Conservation (phyloP, 2,113 vertebrate species). For the Balaeniceps rex region DNA sequence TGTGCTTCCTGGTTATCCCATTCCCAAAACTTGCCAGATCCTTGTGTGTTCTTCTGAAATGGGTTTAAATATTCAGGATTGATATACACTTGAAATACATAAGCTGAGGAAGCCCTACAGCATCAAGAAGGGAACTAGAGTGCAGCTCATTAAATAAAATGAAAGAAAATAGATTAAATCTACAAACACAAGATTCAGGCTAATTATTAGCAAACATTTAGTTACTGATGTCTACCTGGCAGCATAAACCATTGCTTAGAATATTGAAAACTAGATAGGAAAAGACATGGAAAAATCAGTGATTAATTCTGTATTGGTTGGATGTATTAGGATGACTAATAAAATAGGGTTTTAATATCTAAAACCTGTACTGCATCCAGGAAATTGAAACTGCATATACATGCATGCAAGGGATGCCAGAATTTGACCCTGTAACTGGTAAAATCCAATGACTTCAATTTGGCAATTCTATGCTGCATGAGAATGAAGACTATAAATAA, state of each 20-base stretch:
- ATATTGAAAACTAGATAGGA: neutral
- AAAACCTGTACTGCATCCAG: neutral
- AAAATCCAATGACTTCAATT: neutral
- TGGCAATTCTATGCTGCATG: neutral
- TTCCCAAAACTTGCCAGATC: neutral
- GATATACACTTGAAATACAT: neutral
- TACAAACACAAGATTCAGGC: neutral
- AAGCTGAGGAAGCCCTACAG: neutral
- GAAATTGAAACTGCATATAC: neutral
- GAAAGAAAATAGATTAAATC: neutral
- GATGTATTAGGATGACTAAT: neutral
- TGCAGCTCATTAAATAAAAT: neutral
- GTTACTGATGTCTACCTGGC: neutral
- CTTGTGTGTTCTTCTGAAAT: neutral
- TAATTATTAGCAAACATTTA: neutral
- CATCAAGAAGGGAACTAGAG: neutral
- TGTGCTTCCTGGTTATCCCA: neutral
- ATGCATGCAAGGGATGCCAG: neutral
- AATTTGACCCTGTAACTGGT: slow-evolving; percentile 8
- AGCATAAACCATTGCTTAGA: neutral
- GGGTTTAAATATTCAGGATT: neutral
- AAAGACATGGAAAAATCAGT: neutral
- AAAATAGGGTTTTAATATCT: neutral
- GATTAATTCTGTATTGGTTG: neutral
- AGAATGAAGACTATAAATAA: slow-evolving; percentile 28